phyloP scores from a whole-genome alignment of 1,140 invertebrate species.

The Lordiphosa stackelbergi region DNA sequence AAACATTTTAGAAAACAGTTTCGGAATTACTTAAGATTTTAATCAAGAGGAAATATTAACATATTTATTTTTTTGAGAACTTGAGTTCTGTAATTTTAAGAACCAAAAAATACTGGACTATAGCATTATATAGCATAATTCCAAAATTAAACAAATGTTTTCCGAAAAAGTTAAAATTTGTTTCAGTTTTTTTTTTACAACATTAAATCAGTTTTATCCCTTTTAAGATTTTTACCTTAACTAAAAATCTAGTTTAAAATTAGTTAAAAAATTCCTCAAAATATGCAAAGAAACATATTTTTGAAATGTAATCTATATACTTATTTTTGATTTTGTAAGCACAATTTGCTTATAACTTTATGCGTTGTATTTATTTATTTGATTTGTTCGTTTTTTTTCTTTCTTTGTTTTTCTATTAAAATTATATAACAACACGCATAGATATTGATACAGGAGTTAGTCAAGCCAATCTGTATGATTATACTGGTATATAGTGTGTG shows the following conservation, averaged over 20 bases:
- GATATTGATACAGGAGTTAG: conserved; percentile 30
- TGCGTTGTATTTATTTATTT: conserved; percentile 61
- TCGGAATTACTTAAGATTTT: no score
- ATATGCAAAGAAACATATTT: conserved; percentile 30
- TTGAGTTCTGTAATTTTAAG: no score
- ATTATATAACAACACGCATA: conserved; percentile 70
- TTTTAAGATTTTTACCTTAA: conserved; percentile 23
- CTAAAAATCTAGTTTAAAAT: conserved; percentile 59
- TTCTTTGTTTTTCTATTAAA: conserved; percentile 55
- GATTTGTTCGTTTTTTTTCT: conserved; percentile 55
- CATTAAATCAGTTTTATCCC: background rate
- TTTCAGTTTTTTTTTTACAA: no score
- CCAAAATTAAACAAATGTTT: no score
- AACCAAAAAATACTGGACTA: no score
- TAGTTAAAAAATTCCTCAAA: conserved; percentile 30
- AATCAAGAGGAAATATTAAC: no score
- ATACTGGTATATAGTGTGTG: conserved; percentile 40
- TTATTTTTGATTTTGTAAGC: conserved; percentile 61
- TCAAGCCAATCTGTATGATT: background rate
- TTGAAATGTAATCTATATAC: conserved; percentile 15
- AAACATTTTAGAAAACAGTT: no score
- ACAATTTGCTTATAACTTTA: conserved; percentile 62
- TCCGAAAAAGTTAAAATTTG: no score
- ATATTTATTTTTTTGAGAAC: no score
- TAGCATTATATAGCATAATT: no score